Evolutionary conservation across 2,797 vertebrate species (phyloP).

Genomic region (Adrianichthys oophorus): DNA sequence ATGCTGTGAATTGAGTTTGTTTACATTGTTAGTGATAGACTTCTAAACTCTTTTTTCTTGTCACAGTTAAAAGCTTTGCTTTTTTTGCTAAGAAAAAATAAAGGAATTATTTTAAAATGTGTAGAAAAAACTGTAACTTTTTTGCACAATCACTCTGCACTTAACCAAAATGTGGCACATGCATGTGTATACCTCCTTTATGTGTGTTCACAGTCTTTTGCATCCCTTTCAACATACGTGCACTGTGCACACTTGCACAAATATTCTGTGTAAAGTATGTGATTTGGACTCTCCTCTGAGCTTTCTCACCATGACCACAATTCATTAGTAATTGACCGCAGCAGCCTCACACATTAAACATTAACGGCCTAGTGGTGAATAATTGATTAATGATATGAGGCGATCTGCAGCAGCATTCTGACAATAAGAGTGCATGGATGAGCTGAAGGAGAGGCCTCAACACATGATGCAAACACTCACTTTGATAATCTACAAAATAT

Average conservation of each 20-base stretch:
- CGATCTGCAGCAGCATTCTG: slow-evolving; percentile 79
- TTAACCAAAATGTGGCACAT: background rate
- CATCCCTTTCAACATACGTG: slow-evolving; percentile 10
- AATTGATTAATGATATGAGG: slow-evolving; percentile 83
- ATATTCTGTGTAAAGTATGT: slow-evolving; percentile 44
- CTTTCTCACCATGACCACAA: slow-evolving; percentile 73
- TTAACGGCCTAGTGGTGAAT: slow-evolving; percentile 80
- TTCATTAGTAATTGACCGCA: slow-evolving; percentile 84
- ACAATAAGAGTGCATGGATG: slow-evolving; percentile 72
- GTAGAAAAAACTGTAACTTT: background rate
- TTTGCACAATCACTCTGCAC: background rate
- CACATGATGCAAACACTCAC: slow-evolving; percentile 15
- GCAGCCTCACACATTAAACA: slow-evolving; percentile 82
- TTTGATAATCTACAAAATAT: no score
- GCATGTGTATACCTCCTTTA: slow-evolving; percentile 1
- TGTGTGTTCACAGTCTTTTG: slow-evolving; percentile 9
- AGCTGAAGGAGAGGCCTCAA: slow-evolving; percentile 44
- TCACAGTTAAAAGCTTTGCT: background rate
- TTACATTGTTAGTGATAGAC: background rate
- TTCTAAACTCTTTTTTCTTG: background rate
- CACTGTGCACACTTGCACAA: slow-evolving; percentile 19
- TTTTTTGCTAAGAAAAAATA: background rate
- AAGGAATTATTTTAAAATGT: background rate
- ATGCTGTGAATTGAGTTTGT: background rate
- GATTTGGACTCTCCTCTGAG: slow-evolving; percentile 61